phyloP scores from a whole-genome alignment of 2,113 vertebrate species.

The Hyaena hyaena region DNA sequence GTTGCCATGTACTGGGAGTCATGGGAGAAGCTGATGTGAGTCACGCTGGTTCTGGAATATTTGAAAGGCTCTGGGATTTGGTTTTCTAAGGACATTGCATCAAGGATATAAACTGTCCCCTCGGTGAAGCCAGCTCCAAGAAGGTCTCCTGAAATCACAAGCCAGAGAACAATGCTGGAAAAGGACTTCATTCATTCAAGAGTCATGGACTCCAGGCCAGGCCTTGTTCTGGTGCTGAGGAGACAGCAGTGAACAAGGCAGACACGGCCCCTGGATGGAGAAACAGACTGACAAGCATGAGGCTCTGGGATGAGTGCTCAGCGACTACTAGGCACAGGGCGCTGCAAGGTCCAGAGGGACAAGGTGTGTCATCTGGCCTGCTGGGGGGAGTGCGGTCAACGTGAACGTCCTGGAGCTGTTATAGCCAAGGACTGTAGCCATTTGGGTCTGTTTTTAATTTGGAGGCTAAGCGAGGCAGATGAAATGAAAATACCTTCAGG shows the following conservation, averaged over 20 bases:
- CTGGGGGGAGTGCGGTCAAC: accelerated
- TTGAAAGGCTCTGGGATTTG: constrained; percentile 85
- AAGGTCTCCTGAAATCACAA: constrained; percentile 86
- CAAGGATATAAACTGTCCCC: constrained; percentile 91
- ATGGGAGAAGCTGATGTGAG: constrained; percentile 91
- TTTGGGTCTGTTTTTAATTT: not conserved
- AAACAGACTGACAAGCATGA: not conserved
- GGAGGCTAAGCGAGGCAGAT: accelerated
- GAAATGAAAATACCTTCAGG: constrained; percentile 87
- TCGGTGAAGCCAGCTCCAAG: constrained; percentile 92
- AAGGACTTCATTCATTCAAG: accelerated
- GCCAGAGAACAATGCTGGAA: not conserved
- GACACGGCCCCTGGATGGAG: not conserved
- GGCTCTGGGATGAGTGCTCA: not conserved
- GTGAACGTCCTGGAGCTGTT: not conserved
- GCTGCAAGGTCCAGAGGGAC: not conserved
- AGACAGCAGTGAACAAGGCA: not conserved
- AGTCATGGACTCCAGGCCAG: not conserved
- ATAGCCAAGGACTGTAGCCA: not conserved
- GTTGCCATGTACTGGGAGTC: constrained; percentile 93
- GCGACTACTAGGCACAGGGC: accelerated
- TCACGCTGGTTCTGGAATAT: constrained; percentile 87
- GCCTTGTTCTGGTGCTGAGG: not conserved
- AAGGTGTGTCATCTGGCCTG: not conserved
- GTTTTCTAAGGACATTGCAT: constrained; percentile 88